Base-by-base conservation (phyloP, 2,888 invertebrate genomes). In the Carpatolechia fugitivella region DNA sequence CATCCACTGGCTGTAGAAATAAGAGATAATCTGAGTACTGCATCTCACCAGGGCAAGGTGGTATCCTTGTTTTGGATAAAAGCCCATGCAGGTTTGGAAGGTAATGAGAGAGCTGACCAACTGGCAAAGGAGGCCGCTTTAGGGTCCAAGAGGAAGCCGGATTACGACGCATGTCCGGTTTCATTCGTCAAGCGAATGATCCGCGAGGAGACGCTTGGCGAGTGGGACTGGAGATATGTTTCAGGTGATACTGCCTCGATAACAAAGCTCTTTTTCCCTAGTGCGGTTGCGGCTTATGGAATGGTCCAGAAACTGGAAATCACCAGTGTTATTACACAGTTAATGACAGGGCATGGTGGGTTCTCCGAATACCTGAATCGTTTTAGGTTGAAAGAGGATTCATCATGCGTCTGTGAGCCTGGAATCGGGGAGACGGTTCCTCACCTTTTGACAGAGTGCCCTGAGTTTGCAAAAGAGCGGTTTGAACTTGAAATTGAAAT, bases 321-420 rank as follows among this genome's bases (percentile, higher is more conserved):
- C 3, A 35, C 10, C 1, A 6, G 5, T 5, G 35, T 8, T 8
- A 49, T 5, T 8, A 49, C 49, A 1, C 49, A 35, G n/a, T 1
- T 46, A 0, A 5, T 54, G 16, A 54, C 51, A 7, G 57, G 52
- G 7, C 46, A 40, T 20, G 58, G 31, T 41, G 53, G 52, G n/a
- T 56, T 33, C 44, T 59, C 30, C 6, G 48, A 38, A 49, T 54
- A 54, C 20, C 18, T 54, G 10, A 30, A 49, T 14, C 46, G 53
- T 1, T 53, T 53, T n/a, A 46, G 33, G 46, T 46, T 46, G 20
- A 54, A 49, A 41, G 54, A 49, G 33, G 41, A 33, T 13, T n/a
- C 16, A 33, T 41, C 20, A 18, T 58, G 18, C 46, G 46, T 16
- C 41, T 49, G 16, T 35, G 46, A 33, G 2, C 33, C 33, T 8